A percentile compares a stretch with the other conserved stretches of the same genome.
Evolutionary conservation across 2,113 vertebrate genomes (phyloP).

Genomic region (Bos taurus): DNA sequence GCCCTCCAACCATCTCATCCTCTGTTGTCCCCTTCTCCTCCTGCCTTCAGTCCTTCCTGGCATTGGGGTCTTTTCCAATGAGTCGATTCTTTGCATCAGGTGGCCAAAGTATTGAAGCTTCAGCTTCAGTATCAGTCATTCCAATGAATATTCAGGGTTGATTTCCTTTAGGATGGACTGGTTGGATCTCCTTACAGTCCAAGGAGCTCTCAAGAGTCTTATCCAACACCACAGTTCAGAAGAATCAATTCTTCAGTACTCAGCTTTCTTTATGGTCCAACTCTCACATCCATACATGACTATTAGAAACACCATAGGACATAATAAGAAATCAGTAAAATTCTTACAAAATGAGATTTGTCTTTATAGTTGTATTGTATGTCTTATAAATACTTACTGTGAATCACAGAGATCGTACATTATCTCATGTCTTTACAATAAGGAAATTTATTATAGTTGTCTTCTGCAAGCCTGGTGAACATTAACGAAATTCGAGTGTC

Average conservation of each 20-base stretch:
- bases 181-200: background rate
- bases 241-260: background rate
- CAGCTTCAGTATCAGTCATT: background rate
- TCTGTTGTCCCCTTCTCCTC: background rate
- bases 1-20: background rate
- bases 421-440: background rate
- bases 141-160: background rate
- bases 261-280: background rate
- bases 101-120: background rate
- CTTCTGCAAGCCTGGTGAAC: background rate
- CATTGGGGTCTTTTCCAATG: background rate
- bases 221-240: background rate
- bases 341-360: background rate
- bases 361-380: constrained; percentile 20
- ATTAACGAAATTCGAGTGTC: background rate
- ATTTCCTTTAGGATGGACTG: background rate
- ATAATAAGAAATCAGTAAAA: background rate
- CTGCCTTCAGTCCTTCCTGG: background rate
- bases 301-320: background rate
- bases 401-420: background rate
- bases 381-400: background rate
- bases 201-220: background rate
- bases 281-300: background rate
- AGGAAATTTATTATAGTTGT: background rate
- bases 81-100: background rate